These are phyloP conservation scores for Haliclona indistincta DNA, from an alignment of 37 sponge, comb jelly and placozoan species.

Conservation along the genomic window DNA sequence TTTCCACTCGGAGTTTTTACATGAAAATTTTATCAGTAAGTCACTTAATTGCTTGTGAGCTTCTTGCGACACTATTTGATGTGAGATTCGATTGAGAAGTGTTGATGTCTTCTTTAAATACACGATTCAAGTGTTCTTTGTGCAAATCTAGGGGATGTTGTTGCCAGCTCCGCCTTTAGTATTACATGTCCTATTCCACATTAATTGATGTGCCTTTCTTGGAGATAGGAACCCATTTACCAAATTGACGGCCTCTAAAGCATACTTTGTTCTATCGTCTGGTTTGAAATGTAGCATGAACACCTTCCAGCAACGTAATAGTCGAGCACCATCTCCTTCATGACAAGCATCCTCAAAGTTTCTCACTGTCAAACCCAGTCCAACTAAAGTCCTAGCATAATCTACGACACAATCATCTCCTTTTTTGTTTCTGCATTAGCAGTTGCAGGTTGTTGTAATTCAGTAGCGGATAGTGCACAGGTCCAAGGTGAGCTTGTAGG, in stretches of 20 bases:
- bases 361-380: neutral
- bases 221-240: neutral
- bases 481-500: neutral
- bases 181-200: neutral
- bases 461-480: too few species aligned
- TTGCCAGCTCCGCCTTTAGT: neutral
- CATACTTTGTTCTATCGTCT: slow-evolving; percentile 5
- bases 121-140: slow-evolving; percentile 2
- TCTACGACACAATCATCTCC: neutral
- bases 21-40: neutral
- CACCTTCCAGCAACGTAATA: neutral
- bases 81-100: neutral
- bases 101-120: slow-evolving; percentile 18
- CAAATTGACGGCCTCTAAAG: slow-evolving; percentile 15
- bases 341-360: neutral
- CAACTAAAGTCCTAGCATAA: neutral
- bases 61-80: neutral
- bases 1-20: slow-evolving; percentile 6
- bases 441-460: neutral
- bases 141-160: slow-evolving; percentile 6
- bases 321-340: slow-evolving; percentile 9
- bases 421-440: neutral
- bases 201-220: slow-evolving; percentile 5
- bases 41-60: slow-evolving; percentile 1
- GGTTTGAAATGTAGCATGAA: slow-evolving; percentile 14